Conservation (phyloP, 2,888 invertebrate genomes). For the Pseudolycoriella hygida region DNA sequence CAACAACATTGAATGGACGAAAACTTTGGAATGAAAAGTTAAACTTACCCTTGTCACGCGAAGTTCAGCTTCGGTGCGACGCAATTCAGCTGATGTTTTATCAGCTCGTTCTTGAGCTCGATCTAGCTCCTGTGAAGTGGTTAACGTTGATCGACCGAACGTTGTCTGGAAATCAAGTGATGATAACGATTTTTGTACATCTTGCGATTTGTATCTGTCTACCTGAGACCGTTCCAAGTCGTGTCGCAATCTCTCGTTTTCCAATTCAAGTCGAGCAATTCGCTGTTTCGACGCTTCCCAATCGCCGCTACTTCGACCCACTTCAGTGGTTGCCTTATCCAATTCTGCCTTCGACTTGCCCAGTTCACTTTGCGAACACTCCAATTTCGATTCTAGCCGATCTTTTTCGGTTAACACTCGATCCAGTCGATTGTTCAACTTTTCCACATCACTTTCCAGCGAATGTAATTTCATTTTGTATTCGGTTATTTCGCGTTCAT, state of each 20-base stretch:
- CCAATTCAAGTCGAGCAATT: conserved; percentile 68
- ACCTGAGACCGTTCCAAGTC: conserved; percentile 67
- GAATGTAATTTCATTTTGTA: conserved; percentile 88
- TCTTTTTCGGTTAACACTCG: conserved; percentile 82
- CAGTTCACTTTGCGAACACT: conserved; percentile 82
- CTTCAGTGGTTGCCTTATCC: conserved; percentile 80
- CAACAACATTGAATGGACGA: background rate
- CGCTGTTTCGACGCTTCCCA: conserved; percentile 41
- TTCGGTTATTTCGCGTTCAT: conserved; percentile 84
- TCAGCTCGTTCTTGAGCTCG: conserved; percentile 72
- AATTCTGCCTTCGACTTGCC: conserved; percentile 89
- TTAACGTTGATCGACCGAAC: conserved; percentile 64
- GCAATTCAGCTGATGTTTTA: conserved; percentile 64
- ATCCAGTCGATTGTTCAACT: conserved; percentile 70
- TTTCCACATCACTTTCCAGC: conserved; percentile 80
- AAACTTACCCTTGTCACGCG: conserved; percentile 59
- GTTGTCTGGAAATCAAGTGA: conserved; percentile 32
- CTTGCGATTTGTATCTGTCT: conserved; percentile 8
- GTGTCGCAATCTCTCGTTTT: conserved; percentile 74
- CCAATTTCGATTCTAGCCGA: conserved; percentile 74
- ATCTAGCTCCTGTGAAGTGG: conserved; percentile 68
- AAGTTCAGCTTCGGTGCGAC: conserved; percentile 76
- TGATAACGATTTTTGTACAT: background rate
- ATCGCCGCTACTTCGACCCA: conserved; percentile 72
- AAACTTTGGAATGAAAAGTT: background rate